These are phyloP conservation scores for Cotesia congregata DNA, from an alignment of 2,888 invertebrate genomes.

Conservation along the genomic window DNA sequence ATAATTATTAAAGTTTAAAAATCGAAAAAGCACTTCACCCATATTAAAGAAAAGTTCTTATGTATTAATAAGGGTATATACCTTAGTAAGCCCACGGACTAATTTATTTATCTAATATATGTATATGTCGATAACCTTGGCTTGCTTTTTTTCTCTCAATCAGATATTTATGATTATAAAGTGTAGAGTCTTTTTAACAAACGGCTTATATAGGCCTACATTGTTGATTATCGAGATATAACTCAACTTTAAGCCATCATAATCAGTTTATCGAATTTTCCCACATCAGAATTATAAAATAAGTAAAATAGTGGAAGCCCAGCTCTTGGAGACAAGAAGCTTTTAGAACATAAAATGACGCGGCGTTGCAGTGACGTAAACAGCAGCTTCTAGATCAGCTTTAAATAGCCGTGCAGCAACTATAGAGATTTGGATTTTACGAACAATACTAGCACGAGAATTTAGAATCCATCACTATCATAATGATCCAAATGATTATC, in stretches of 20 bases:
- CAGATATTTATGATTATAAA: conserved; percentile 35
- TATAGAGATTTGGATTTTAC: no score
- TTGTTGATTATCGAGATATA: conserved; percentile 12
- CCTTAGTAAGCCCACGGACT: background rate
- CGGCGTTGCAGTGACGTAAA: background rate
- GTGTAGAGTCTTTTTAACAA: conserved; percentile 15
- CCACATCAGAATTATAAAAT: background rate
- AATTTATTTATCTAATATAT: conserved; percentile 12
- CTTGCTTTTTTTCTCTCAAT: conserved; percentile 33
- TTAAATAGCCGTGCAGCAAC: background rate
- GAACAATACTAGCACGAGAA: background rate
- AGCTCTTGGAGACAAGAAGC: conserved; percentile 14
- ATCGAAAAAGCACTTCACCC: background rate
- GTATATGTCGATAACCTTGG: conserved; percentile 26
- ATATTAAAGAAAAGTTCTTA: background rate
- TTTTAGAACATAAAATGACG: background rate
- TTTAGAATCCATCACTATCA: conserved; percentile 5
- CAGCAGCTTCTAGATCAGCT: background rate
- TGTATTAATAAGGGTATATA: background rate
- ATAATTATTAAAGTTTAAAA: background rate
- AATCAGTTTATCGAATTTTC: conserved; percentile 18
- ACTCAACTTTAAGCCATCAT: conserved; percentile 7
- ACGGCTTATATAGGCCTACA: conserved; percentile 10
- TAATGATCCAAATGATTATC: no score
- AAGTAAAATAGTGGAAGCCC: conserved; percentile 26